phyloP scores from a whole-genome alignment of 1,140 invertebrate genomes.

The Drosophila bipectinata region DNA sequence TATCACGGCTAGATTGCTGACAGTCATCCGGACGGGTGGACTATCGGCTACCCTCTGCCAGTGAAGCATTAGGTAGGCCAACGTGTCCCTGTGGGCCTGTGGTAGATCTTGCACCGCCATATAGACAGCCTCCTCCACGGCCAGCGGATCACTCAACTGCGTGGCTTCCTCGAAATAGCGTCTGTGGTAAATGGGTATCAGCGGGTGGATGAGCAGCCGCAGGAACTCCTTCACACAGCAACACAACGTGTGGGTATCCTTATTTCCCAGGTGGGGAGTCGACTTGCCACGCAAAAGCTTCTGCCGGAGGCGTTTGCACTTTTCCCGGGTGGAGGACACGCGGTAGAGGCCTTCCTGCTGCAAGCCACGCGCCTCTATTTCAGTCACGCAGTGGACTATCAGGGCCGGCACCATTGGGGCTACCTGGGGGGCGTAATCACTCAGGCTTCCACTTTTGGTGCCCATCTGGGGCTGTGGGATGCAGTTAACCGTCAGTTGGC shows the following conservation, averaged over 20 bases:
- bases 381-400: constrained; percentile 96
- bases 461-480: constrained; percentile 85
- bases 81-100: constrained; percentile 92
- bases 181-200: constrained; percentile 90
- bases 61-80: constrained; percentile 94
- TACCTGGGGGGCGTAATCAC: constrained; percentile 91
- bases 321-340: constrained; percentile 92
- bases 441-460: constrained; percentile 88
- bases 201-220: constrained; percentile 90
- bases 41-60: constrained; percentile 88
- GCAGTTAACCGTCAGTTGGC: constrained; percentile 91
- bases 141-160: constrained; percentile 82
- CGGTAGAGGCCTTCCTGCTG: constrained; percentile 95
- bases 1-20: constrained; percentile 90
- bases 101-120: constrained; percentile 90
- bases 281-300: constrained; percentile 90
- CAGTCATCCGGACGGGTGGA: constrained; percentile 91
- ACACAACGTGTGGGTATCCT: constrained; percentile 92
- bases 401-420: constrained; percentile 97
- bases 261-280: constrained; percentile 88
- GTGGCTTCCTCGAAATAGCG: constrained; percentile 89
- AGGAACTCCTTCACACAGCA: constrained; percentile 95
- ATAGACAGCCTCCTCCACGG: constrained; percentile 85
- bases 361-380: constrained; percentile 93
- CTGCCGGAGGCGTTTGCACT: constrained; percentile 92